Percentiles rank a stretch among this genome's conserved stretches.
These are phyloP conservation scores for Dasysyrphus tricinctus DNA, from an alignment of 2,888 invertebrate species.

Conservation along the genomic window DNA sequence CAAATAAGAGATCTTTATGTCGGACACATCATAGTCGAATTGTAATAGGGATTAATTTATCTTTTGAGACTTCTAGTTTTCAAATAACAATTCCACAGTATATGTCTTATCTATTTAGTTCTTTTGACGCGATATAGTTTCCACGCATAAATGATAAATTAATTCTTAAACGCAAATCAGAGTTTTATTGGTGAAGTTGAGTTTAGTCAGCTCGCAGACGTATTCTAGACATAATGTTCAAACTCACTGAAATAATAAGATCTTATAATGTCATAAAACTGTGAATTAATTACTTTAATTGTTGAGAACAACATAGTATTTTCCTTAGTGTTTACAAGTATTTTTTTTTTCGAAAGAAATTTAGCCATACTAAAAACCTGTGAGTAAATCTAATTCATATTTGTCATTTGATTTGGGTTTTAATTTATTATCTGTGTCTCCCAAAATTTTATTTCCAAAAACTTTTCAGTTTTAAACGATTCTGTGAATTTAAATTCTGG, in stretches of 20 bases:
- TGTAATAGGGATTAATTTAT: background rate
- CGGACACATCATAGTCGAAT: background rate
- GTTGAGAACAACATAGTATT: background rate
- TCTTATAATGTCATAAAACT: slow-evolving; percentile 18
- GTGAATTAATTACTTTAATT: background rate
- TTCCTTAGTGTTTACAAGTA: background rate
- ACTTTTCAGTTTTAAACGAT: too few relatives aligned
- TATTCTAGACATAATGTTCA: background rate
- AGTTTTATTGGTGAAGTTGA: slow-evolving; percentile 4
- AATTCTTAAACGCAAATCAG: background rate
- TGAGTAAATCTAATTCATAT: background rate
- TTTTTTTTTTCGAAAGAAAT: background rate
- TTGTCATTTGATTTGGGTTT: too few relatives aligned
- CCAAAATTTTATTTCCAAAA: too few relatives aligned
- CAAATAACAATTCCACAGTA: background rate
- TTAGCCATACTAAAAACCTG: background rate
- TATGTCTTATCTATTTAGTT: background rate
- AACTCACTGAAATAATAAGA: slow-evolving; percentile 19
- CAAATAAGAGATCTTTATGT: background rate
- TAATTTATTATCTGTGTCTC: too few relatives aligned
- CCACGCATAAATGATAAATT: background rate
- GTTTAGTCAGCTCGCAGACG: background rate
- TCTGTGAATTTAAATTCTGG: too few relatives aligned
- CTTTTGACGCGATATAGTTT: background rate
- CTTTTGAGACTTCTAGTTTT: background rate